A percentile compares a stretch with the other conserved stretches of the same genome.
Evolutionary conservation across 2,113 vertebrate genomes (phyloP).

Genomic region (Girardinichthys multiradiatus): DNA sequence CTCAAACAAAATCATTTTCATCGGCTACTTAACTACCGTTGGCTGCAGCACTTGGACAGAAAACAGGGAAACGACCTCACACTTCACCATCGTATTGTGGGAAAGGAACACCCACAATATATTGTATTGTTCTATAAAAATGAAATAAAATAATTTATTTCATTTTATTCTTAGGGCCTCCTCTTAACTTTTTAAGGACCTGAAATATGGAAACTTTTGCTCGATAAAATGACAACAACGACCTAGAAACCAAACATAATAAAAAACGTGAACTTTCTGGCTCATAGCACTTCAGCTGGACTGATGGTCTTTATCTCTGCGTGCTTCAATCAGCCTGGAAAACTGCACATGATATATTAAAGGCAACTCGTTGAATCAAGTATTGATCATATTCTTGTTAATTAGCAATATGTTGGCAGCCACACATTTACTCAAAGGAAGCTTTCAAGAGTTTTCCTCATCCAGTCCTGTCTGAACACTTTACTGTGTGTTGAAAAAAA

Average conservation of each 20-base stretch:
- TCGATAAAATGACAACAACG: too few relatives aligned
- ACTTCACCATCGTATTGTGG: background rate
- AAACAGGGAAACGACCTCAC: background rate
- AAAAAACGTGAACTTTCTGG: too few relatives aligned
- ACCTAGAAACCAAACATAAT: too few relatives aligned
- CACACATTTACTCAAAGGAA: constrained; percentile 23
- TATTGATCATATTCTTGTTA: constrained; percentile 36
- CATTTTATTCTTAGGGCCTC: too few relatives aligned
- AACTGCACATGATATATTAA: too few relatives aligned
- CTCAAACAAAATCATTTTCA: background rate
- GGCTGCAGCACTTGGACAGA: too few relatives aligned
- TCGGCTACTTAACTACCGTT: background rate
- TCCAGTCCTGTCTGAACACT: background rate
- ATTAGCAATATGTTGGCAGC: constrained; percentile 34
- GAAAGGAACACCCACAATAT: background rate
- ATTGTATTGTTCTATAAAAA: background rate
- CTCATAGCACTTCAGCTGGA: too few relatives aligned
- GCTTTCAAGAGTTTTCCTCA: background rate
- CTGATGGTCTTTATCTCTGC: too few relatives aligned
- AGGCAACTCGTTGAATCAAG: background rate
- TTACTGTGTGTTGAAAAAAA: background rate
- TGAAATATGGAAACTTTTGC: too few relatives aligned
- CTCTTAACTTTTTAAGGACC: too few relatives aligned
- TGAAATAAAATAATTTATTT: too few relatives aligned
- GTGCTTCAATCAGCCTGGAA: too few relatives aligned